Percentiles rank a stretch among this genome's conserved stretches.
These are phyloP conservation scores for Spodoptera picta DNA, from an alignment of 2,888 invertebrate genomes.

Conservation along the genomic window DNA sequence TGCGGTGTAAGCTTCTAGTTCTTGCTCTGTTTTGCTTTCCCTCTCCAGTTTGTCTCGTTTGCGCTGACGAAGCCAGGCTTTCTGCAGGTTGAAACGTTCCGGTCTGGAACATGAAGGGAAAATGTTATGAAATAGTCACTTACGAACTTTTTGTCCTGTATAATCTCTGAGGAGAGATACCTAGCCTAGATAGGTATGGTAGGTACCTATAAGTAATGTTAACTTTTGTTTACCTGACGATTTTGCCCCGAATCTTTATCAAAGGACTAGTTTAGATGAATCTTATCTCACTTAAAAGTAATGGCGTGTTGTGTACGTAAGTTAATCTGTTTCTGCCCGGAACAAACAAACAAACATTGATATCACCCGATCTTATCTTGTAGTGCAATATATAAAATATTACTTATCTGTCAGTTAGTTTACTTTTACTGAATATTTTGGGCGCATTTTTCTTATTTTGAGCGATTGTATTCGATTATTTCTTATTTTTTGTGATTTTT, in stretches of 20 bases:
- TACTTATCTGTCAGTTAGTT: slow-evolving; percentile 23
- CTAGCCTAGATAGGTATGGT: too few species aligned
- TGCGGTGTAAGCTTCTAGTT: slow-evolving; percentile 81
- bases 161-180: too few species aligned
- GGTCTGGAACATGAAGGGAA: slow-evolving; percentile 75
- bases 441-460: too few species aligned
- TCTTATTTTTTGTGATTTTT: too few species aligned
- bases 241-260: neutral
- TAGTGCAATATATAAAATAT: slow-evolving; percentile 12
- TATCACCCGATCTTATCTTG: slow-evolving; percentile 42
- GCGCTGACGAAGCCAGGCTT: slow-evolving; percentile 87
- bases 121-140: neutral
- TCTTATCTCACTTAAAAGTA: slow-evolving; percentile 16
- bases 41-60: slow-evolving; percentile 81
- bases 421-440: slow-evolving; percentile 1
- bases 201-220: neutral
- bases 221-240: slow-evolving; percentile 5
- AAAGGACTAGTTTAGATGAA: slow-evolving; percentile 12
- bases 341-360: slow-evolving; percentile 41
- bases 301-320: neutral
- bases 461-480: too few species aligned
- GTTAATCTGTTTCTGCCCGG: slow-evolving; percentile 32
- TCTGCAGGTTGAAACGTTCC: slow-evolving; percentile 89
- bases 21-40: slow-evolving; percentile 74
- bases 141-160: too few species aligned